Evolutionary conservation across 2,113 vertebrate genomes (phyloP).

Genomic region (Herpailurus yagouaroundi): DNA sequence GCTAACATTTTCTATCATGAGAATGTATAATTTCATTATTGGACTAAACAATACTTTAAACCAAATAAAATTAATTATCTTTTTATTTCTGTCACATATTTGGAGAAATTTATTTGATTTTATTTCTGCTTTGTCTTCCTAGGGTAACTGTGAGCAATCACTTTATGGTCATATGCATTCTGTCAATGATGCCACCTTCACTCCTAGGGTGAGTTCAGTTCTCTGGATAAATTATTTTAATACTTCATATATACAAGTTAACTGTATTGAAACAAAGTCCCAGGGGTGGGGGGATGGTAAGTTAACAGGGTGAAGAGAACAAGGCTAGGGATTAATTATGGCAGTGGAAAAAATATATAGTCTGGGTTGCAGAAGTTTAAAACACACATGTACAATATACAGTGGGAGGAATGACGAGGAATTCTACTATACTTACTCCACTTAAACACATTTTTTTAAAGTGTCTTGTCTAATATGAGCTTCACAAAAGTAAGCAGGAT

Average conservation of each 20-base stretch:
- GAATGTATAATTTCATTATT: background rate
- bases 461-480: background rate
- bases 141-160: constrained; percentile 84
- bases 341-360: background rate
- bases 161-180: constrained; percentile 89
- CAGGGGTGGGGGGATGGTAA: background rate
- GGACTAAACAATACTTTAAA: background rate
- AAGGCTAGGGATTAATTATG: background rate
- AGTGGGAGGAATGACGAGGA: background rate
- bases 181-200: constrained; percentile 87
- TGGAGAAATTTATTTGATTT: background rate
- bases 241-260: background rate
- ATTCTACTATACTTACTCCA: background rate
- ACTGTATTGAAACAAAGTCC: background rate
- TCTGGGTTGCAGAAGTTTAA: background rate
- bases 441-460: background rate
- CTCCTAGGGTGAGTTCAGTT: constrained; percentile 71
- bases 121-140: constrained; percentile 46
- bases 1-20: background rate
- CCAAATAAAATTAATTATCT: background rate
- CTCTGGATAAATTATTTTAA: background rate
- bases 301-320: background rate
- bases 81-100: background rate
- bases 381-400: background rate
- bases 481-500: background rate